Evolutionary conservation across 2,113 vertebrate genomes (phyloP).

Genomic region (Heliornis fulica): DNA sequence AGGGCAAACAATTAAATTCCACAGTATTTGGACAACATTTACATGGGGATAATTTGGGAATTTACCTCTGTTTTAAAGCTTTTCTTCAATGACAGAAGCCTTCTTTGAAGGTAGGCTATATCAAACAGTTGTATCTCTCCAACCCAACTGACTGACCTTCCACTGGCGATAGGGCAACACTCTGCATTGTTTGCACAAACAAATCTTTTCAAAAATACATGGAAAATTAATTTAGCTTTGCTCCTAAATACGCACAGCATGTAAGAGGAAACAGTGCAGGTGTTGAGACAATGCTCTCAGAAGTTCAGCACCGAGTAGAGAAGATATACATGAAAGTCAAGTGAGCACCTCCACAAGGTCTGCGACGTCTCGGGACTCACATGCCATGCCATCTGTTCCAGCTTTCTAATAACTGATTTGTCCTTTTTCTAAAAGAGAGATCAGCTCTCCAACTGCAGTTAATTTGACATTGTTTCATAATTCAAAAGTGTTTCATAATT

Average conservation of each 20-base stretch:
- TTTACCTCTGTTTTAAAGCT: neutral
- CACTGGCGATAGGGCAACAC: neutral
- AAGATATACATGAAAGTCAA: neutral
- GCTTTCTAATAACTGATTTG: neutral
- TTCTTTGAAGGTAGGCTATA: neutral
- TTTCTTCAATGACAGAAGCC: neutral
- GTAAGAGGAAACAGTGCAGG: neutral
- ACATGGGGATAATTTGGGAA: neutral
- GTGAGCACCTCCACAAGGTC: neutral
- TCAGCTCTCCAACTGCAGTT: neutral
- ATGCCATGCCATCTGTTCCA: neutral
- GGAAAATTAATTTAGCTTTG: neutral
- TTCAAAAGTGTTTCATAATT: neutral
- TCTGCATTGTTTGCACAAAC: neutral
- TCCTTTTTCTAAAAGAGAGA: neutral
- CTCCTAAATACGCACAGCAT: neutral
- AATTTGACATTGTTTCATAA: slow-evolving; percentile 26
- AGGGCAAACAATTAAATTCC: neutral
- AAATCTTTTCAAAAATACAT: neutral
- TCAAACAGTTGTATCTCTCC: neutral
- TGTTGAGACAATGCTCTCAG: neutral
- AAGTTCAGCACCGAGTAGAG: neutral
- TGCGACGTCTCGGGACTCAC: neutral
- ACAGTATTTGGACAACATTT: neutral
- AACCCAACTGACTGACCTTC: neutral